phyloP scores from a whole-genome alignment of 2,888 invertebrate species.

The Norana najaformis region DNA sequence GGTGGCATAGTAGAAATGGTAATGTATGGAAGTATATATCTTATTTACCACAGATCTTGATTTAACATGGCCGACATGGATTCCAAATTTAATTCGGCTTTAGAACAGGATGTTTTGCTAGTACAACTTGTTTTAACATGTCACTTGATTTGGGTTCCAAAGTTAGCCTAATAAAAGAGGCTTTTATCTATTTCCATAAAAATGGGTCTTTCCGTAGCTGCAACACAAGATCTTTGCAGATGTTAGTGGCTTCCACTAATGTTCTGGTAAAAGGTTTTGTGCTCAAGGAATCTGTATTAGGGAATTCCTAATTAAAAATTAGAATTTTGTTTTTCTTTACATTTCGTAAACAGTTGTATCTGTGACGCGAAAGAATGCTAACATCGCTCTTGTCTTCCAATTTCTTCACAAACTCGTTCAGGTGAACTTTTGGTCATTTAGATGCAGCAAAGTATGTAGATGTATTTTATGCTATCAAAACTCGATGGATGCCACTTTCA shows the following conservation, averaged over 20 bases:
- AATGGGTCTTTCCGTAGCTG: background rate
- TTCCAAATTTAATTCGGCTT: background rate
- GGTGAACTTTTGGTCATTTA: slow-evolving; percentile 66
- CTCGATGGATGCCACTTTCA: background rate
- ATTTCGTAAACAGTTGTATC: slow-evolving; percentile 73
- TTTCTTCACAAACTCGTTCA: slow-evolving; percentile 95
- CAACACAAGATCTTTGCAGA: background rate
- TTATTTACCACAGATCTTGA: background rate
- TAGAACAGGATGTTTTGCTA: background rate
- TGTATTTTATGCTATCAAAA: background rate
- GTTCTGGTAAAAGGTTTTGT: background rate
- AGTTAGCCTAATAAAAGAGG: background rate
- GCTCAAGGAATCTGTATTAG: background rate
- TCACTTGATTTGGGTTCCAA: background rate
- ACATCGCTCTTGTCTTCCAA: slow-evolving; percentile 91
- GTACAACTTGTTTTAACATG: background rate
- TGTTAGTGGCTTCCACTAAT: background rate
- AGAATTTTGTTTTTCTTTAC: background rate
- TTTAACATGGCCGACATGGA: background rate
- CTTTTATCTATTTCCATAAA: background rate
- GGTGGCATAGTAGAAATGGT: background rate
- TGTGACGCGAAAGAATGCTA: slow-evolving; percentile 93
- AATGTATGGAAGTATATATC: background rate
- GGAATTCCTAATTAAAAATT: background rate
- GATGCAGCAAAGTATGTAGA: background rate